Conservation (phyloP, 2,888 invertebrate genomes). For the Archips xylosteana region DNA sequence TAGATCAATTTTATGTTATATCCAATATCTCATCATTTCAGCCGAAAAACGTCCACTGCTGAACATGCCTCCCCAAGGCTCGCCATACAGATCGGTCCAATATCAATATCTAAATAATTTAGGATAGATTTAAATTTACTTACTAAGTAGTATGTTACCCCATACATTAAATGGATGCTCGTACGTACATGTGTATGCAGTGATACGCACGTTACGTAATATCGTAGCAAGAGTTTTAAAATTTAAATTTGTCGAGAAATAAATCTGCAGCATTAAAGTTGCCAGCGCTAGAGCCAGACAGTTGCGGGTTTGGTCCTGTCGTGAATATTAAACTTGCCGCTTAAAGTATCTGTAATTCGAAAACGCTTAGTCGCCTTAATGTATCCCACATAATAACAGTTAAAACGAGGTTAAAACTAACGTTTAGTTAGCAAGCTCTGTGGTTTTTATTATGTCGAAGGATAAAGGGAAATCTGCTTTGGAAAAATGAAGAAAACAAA, state of each 20-base stretch:
- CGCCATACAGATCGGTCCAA: too few relatives aligned
- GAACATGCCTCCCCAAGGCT: too few relatives aligned
- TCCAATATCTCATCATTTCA: too few relatives aligned
- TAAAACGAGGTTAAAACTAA: neutral
- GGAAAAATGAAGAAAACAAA: neutral
- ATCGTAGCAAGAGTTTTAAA: neutral
- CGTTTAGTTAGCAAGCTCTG: neutral
- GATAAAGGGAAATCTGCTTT: neutral
- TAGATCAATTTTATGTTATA: too few relatives aligned
- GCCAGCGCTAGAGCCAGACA: conserved; percentile 41
- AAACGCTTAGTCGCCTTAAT: conserved; percentile 66
- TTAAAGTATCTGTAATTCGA: conserved; percentile 71
- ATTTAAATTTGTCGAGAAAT: neutral
- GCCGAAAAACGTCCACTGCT: too few relatives aligned
- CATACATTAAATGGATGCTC: neutral
- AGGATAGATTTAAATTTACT: too few relatives aligned
- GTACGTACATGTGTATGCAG: neutral
- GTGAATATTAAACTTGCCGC: conserved; percentile 78
- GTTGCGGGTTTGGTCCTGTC: conserved; percentile 55
- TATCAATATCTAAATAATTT: too few relatives aligned
- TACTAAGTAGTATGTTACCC: too few relatives aligned
- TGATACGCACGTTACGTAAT: neutral
- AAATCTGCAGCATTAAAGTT: conserved; percentile 7
- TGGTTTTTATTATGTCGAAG: neutral
- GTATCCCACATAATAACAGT: neutral